These are phyloP conservation scores for Trichacis sp. DNA, from an alignment of 2,888 invertebrate genomes.

Conservation along the genomic window DNA sequence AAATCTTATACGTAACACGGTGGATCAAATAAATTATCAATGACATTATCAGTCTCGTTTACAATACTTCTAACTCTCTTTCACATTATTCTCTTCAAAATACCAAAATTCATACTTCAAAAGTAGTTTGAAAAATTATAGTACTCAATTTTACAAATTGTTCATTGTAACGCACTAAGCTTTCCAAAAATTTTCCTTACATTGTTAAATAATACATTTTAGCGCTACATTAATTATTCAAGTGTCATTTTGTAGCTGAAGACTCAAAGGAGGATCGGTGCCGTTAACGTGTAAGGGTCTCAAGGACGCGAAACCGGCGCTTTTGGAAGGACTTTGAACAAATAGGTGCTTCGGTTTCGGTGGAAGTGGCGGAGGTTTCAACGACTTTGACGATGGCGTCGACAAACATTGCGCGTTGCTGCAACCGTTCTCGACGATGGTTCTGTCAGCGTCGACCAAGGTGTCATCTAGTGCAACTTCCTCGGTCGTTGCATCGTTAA, in stretches of 20 bases:
- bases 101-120: background rate
- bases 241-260: conserved; percentile 52
- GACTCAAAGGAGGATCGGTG: conserved; percentile 46
- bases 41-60: conserved; percentile 4
- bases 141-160: background rate
- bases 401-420: conserved; percentile 39
- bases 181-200: background rate
- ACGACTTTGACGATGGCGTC: conserved; percentile 52
- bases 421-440: conserved; percentile 58
- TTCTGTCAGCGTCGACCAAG: conserved; percentile 59
- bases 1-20: background rate
- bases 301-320: conserved; percentile 52
- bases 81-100: background rate
- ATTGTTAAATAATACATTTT: too few species aligned
- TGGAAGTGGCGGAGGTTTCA: conserved; percentile 79
- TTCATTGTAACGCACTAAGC: background rate
- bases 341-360: conserved; percentile 81
- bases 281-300: conserved; percentile 55
- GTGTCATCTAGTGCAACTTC: conserved; percentile 60
- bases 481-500: conserved; percentile 39
- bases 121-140: background rate
- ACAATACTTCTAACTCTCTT: background rate
- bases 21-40: background rate
- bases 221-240: conserved; percentile 19
- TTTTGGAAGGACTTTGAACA: conserved; percentile 68